Percentiles rank a stretch among this genome's conserved stretches.
Conservation (phyloP, 1,140 invertebrate genomes). For the Aphelenchoides besseyi region DNA sequence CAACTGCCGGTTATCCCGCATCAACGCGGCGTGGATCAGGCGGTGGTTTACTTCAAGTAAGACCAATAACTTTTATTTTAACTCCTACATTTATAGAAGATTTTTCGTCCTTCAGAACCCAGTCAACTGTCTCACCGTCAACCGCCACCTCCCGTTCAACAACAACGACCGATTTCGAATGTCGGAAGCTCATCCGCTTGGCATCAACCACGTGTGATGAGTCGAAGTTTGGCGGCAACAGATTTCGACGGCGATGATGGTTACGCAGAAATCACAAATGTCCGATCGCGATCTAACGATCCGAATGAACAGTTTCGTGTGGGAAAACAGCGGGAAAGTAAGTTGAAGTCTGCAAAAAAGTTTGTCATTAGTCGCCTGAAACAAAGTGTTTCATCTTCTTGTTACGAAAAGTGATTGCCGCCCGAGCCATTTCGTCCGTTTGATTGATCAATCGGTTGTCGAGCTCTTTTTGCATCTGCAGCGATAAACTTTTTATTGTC, state of each 20-base stretch:
- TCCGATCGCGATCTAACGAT: constrained; percentile 25
- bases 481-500: background rate
- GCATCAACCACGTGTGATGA: constrained; percentile 18
- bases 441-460: constrained; percentile 14
- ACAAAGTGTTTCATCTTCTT: constrained; percentile 5
- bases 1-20: background rate
- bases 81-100: constrained; percentile 14
- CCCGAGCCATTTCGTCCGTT: background rate
- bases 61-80: background rate
- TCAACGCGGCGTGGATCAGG: background rate
- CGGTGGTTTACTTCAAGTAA: constrained; percentile 18
- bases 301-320: constrained; percentile 21
- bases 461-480: constrained; percentile 4
- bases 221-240: background rate
- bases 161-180: background rate
- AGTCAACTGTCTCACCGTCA: background rate
- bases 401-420: constrained; percentile 8
- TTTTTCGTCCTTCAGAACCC: background rate
- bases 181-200: background rate
- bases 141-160: background rate
- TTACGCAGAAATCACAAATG: constrained; percentile 24
- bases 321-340: constrained; percentile 26
- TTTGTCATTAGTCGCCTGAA: background rate
- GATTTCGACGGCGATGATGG: constrained; percentile 25
- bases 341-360: background rate